These are phyloP conservation scores for Troides aeacus DNA, from an alignment of 2,888 invertebrate genomes.

Conservation along the genomic window DNA sequence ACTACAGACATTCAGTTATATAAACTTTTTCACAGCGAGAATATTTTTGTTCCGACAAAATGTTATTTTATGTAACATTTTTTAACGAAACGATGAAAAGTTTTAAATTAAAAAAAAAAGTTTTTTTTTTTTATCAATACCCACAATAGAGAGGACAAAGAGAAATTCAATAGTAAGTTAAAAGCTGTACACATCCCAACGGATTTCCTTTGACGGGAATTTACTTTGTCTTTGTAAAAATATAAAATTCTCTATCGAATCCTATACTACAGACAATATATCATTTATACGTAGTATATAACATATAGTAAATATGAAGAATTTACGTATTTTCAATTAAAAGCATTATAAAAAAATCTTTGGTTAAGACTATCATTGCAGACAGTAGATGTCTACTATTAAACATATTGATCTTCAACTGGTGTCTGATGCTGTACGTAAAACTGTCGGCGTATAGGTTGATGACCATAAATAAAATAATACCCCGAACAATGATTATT, in stretches of 20 bases:
- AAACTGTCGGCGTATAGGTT: no score
- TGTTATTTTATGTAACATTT: background rate
- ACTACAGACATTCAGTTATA: constrained; percentile 13
- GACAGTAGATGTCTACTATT: no score
- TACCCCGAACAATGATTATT: no score
- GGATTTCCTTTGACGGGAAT: constrained; percentile 50
- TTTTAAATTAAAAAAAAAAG: background rate
- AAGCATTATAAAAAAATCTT: no score
- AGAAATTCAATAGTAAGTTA: constrained; percentile 37
- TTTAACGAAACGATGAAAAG: background rate
- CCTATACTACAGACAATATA: no score
- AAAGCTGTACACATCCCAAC: constrained; percentile 43
- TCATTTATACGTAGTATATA: no score
- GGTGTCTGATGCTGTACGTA: no score
- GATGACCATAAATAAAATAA: no score
- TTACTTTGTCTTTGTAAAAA: constrained; percentile 45
- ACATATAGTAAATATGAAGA: no score
- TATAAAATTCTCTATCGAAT: constrained; percentile 12
- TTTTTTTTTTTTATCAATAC: background rate
- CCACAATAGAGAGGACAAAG: constrained; percentile 33
- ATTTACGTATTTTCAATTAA: no score
- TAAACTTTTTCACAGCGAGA: constrained; percentile 13
- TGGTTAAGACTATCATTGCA: no score
- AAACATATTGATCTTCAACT: no score
- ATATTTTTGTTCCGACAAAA: background rate